Base-by-base conservation (phyloP, 1,140 invertebrate species). In the Cydia amplana region DNA sequence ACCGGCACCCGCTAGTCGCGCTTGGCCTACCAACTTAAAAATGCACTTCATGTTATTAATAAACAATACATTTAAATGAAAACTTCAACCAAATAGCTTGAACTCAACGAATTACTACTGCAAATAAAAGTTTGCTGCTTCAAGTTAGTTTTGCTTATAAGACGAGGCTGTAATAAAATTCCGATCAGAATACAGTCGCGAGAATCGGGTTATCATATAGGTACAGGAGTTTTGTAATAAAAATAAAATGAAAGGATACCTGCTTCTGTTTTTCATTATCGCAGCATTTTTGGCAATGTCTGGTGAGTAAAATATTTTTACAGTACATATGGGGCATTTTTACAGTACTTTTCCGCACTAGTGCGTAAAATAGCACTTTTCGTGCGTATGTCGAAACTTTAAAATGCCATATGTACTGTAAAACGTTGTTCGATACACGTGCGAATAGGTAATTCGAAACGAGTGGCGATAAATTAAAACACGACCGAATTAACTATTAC, bases 231-330 rank as follows among this genome's bases (percentile, higher is more conserved):
- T 60, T 60, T 23, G 20, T 10, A 60, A 23, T 51, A n/a, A n/a
- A 51, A n/a, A 6, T 18, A 51, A 60, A 10, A 70, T 70, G 65
- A 70, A 70, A n/a, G 65, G 65, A 40, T 70, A 43, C 7, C 18
- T 70, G 65, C n/a, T n/a, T 18, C 6, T 70, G 0, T 43, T 70
- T 20, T 36, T 70, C 7, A 70, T 70, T 10, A 70, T 70, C 9
- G 65, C 65, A 4, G 32, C 65, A 25, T 36, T 70, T 36, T 36
- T 70, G 28, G 65, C 65, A 9, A 36, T 36, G 65, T 40, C 28
- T 18, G 65, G 65, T 70, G 14, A 70, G 65, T 67, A 14, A 25
- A 28, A 9, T 5, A 67, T n/a, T 36, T 32, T 64, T 28, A n/a
- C n/a, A n/a, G n/a, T n/a, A n/a, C n/a, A n/a, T n/a, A n/a, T n/a